These are phyloP conservation scores for Homarus gammarus DNA, from an alignment of 2,888 invertebrate species.

Conservation along the genomic window DNA sequence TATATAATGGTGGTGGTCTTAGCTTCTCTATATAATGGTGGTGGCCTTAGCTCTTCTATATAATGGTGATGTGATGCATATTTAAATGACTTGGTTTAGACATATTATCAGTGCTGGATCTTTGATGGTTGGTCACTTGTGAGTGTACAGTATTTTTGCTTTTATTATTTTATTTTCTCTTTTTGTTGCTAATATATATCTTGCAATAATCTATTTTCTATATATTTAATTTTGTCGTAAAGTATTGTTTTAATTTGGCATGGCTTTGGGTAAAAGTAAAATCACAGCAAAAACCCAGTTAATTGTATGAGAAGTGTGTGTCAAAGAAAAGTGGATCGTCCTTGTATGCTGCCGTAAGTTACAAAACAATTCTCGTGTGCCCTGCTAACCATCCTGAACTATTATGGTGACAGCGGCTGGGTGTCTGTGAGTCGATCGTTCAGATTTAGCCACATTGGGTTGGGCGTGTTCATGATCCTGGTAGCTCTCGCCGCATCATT, in stretches of 20 bases:
- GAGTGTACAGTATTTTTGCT: too few species aligned
- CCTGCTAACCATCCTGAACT: slow-evolving; percentile 14
- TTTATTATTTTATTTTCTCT: too few species aligned
- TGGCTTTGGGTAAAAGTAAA: background rate
- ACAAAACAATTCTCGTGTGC: background rate
- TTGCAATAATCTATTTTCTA: background rate
- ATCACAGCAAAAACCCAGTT: background rate
- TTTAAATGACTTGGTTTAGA: too few species aligned
- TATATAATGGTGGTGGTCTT: too few species aligned
- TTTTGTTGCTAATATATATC: too few species aligned
- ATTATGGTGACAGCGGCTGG: slow-evolving; percentile 79
- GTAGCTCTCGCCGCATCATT: slow-evolving; percentile 61
- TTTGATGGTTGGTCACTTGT: too few species aligned
- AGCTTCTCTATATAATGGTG: too few species aligned
- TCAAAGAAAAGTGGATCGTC: background rate
- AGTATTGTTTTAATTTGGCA: background rate
- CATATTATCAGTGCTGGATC: too few species aligned
- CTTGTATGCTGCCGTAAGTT: background rate
- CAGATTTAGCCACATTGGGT: slow-evolving; percentile 33
- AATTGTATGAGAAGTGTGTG: background rate
- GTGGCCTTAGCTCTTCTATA: too few species aligned
- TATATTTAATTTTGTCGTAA: background rate
- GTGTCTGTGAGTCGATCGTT: slow-evolving; percentile 69
- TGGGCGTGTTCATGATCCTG: slow-evolving; percentile 71
- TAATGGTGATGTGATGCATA: too few species aligned